phyloP scores from a whole-genome alignment of 2,797 vertebrate species.

The Petrocephalus schoutedeni region DNA sequence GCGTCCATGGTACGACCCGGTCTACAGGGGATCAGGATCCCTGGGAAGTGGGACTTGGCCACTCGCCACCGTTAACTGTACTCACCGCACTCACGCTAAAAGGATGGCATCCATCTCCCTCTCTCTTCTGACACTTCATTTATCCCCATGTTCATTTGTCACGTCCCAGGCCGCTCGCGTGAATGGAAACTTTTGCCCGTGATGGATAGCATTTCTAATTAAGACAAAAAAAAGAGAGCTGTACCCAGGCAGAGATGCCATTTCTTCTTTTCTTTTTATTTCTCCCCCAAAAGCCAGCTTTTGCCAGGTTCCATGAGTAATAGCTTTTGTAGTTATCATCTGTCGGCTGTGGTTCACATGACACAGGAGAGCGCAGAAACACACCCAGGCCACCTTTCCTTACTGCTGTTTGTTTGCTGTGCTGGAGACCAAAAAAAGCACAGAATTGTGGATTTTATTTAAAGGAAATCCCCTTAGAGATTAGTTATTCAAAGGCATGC shows the following conservation, averaged over 20 bases:
- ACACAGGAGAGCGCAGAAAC: constrained; percentile 43
- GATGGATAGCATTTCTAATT: constrained; percentile 84
- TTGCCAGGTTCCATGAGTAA: constrained; percentile 50
- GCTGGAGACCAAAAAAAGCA: constrained; percentile 67
- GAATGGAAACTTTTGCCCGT: constrained; percentile 75
- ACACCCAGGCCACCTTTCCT: constrained; percentile 53
- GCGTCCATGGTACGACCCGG: constrained; percentile 24
- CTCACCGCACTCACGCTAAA: constrained; percentile 69
- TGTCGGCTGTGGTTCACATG: constrained; percentile 64
- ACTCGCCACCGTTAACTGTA: constrained; percentile 79
- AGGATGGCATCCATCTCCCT: constrained; percentile 84
- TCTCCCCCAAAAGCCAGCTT: constrained; percentile 40
- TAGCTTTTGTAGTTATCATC: constrained; percentile 44
- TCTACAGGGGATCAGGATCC: constrained; percentile 18
- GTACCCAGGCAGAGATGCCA: constrained; percentile 56
- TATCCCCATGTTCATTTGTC: constrained; percentile 89
- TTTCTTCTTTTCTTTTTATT: constrained; percentile 45
- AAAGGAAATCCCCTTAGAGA: constrained; percentile 71
- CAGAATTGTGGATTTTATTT: constrained; percentile 71
- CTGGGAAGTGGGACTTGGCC: constrained; percentile 65
- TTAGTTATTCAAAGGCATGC: constrained; percentile 78
- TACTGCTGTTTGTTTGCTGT: constrained; percentile 65
- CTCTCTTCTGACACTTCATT: constrained; percentile 74
- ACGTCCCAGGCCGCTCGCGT: constrained; percentile 83
- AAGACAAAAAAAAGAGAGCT: constrained; percentile 72